These are phyloP conservation scores for Hipparchia semele DNA, from an alignment of 2,888 invertebrate genomes.

Conservation along the genomic window DNA sequence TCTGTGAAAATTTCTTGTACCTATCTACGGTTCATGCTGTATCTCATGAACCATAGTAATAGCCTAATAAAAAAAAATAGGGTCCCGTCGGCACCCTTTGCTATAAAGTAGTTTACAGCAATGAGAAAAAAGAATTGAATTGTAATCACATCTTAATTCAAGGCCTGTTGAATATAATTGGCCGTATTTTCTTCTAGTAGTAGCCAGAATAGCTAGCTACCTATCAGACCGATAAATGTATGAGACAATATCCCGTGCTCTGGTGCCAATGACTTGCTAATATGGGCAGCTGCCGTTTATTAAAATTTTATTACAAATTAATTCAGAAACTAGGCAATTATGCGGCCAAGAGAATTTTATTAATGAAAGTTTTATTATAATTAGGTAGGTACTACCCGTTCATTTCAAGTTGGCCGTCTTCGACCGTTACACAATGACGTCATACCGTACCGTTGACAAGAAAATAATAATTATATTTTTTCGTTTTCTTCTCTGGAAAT, in stretches of 20 bases:
- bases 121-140: too few species aligned
- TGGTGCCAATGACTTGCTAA: slow-evolving; percentile 5
- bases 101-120: too few species aligned
- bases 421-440: too few species aligned
- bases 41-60: too few species aligned
- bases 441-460: too few species aligned
- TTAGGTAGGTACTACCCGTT: background rate
- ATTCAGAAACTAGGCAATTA: slow-evolving; percentile 28
- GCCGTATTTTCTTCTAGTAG: background rate
- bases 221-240: background rate
- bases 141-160: background rate
- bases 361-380: slow-evolving; percentile 20
- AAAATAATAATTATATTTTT: too few species aligned
- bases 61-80: too few species aligned
- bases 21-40: too few species aligned
- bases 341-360: slow-evolving; percentile 20
- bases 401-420: too few species aligned
- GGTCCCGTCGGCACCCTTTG: too few species aligned
- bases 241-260: background rate
- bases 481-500: too few species aligned
- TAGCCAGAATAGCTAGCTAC: background rate
- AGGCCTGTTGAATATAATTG: background rate
- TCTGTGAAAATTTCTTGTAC: too few species aligned
- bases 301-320: slow-evolving; percentile 34
- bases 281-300: slow-evolving; percentile 4